phyloP scores from a whole-genome alignment of 2,113 vertebrate species.

The Sebastes schlegelii region DNA sequence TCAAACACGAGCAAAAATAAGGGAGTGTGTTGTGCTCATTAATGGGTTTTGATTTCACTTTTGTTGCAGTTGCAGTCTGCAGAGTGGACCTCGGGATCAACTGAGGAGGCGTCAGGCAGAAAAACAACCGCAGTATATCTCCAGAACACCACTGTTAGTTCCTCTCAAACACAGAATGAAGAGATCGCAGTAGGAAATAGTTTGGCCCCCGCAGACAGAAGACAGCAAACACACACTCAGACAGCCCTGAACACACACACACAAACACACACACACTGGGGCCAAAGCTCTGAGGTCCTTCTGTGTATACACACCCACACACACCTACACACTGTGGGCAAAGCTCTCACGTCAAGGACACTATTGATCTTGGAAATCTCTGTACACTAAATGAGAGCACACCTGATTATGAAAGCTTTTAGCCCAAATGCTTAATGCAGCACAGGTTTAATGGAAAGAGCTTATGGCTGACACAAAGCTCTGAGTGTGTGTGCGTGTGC shows the following conservation, averaged over 20 bases:
- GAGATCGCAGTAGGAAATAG: constrained; percentile 30
- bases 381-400: constrained; percentile 56
- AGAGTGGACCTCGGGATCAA: constrained; percentile 63
- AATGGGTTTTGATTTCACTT: constrained; percentile 45
- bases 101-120: constrained; percentile 67
- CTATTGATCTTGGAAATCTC: constrained; percentile 69
- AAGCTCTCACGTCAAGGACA: constrained; percentile 47
- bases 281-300: constrained; percentile 8
- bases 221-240: constrained; percentile 45
- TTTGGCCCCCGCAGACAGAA: constrained; percentile 38
- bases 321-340: constrained; percentile 23
- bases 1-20: not conserved
- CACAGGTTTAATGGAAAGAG: constrained; percentile 70
- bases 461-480: constrained; percentile 61
- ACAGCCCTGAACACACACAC: not conserved
- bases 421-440: constrained; percentile 79
- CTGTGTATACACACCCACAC: constrained; percentile 13
- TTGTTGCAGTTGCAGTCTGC: constrained; percentile 54
- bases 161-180: constrained; percentile 42
- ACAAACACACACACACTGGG: constrained; percentile 7
- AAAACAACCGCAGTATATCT: constrained; percentile 60
- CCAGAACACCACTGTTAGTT: constrained; percentile 38
- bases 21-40: constrained; percentile 44
- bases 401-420: constrained; percentile 82
- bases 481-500: constrained; percentile 15